phyloP scores from a whole-genome alignment of 2,797 vertebrate genomes.

The Halcyon badia region DNA sequence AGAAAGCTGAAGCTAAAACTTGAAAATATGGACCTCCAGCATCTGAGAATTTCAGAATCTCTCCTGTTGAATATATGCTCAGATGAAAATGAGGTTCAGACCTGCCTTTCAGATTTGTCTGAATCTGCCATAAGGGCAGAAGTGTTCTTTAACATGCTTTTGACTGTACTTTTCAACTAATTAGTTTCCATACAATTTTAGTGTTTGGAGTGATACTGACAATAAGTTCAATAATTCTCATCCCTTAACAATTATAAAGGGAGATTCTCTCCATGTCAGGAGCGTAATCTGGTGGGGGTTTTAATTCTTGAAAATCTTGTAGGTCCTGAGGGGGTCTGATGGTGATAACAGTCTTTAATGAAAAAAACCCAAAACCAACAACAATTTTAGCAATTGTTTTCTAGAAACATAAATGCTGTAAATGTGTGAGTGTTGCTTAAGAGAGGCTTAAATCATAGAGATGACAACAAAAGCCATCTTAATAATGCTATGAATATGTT shows the following conservation, averaged over 20 bases:
- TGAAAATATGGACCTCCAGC: fast-evolving
- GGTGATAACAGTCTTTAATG: too few relatives aligned
- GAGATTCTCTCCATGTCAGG: not conserved
- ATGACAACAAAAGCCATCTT: not conserved
- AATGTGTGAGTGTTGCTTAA: not conserved
- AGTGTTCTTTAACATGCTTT: not conserved
- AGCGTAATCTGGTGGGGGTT: not conserved
- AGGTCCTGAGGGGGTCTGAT: not conserved
- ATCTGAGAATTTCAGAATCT: not conserved
- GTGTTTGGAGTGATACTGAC: not conserved
- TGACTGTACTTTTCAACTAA: not conserved
- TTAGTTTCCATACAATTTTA: fast-evolving
- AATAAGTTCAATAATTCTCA: not conserved
- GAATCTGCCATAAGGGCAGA: not conserved
- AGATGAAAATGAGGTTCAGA: not conserved
- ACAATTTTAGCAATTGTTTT: not conserved
- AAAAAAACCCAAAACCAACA: not conserved
- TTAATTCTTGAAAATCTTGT: not conserved
- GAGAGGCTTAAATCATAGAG: not conserved
- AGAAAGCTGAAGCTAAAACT: not conserved
- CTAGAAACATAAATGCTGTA: not conserved
- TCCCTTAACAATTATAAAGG: not conserved
- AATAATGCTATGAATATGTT: not conserved
- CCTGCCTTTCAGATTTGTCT: not conserved
- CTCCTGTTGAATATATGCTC: not conserved